phyloP scores from a whole-genome alignment of 2,797 vertebrate species.

The Paramormyrops hopkinsi region DNA sequence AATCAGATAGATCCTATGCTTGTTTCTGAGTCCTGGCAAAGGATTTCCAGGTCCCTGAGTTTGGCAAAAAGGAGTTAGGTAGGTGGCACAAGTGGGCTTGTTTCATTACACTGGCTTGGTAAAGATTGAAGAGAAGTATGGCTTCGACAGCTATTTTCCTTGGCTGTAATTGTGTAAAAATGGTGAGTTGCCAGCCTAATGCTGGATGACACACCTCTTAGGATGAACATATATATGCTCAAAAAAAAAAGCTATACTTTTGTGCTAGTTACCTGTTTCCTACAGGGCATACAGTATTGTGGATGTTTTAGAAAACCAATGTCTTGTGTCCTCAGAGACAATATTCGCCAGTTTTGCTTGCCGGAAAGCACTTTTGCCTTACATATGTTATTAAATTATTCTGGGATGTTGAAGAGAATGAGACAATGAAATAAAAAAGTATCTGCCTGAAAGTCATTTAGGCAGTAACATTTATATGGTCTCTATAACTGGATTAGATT shows the following conservation, averaged over 20 bases:
- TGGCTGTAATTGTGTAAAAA: not conserved
- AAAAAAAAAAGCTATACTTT: not conserved
- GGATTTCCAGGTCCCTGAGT: not conserved
- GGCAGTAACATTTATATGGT: not conserved
- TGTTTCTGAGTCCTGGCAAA: not conserved
- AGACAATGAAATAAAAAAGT: not conserved
- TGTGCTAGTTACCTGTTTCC: not conserved
- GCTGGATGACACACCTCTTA: not conserved
- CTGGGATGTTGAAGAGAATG: not conserved
- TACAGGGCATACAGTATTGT: not conserved
- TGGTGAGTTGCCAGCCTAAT: not conserved
- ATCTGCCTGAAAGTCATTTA: not conserved
- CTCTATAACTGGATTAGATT: conserved; percentile 2
- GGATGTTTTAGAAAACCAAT: not conserved
- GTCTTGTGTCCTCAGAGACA: not conserved
- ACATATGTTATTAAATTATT: not conserved
- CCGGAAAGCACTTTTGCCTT: not conserved
- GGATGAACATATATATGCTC: not conserved
- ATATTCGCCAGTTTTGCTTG: not conserved
- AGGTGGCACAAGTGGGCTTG: not conserved
- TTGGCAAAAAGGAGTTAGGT: not conserved
- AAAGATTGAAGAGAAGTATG: not conserved
- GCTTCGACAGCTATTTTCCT: not conserved
- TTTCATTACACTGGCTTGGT: not conserved
- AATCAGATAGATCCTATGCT: not conserved